phyloP scores from a whole-genome alignment of 2,888 invertebrate species.

The Hyppa rectilinea region DNA sequence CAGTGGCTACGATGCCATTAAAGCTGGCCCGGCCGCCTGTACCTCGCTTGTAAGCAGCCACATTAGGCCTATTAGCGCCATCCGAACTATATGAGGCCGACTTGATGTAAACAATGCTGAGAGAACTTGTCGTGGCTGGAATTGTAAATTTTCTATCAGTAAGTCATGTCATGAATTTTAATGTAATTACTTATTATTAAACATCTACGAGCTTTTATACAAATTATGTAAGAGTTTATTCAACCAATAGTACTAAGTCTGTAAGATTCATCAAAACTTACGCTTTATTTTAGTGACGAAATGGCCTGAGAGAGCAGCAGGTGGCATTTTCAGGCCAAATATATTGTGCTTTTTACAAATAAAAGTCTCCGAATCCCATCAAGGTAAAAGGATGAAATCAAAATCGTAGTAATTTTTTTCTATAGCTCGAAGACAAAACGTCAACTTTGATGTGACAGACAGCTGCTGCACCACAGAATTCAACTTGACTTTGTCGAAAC shows the following conservation, averaged over 20 bases:
- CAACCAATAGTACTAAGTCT: conserved; percentile 27
- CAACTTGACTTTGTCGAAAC: background rate
- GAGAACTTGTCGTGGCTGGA: conserved; percentile 83
- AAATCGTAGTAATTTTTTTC: conserved; percentile 8
- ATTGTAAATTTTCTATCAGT: conserved; percentile 42
- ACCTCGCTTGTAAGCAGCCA: conserved; percentile 94
- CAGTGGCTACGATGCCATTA: conserved; percentile 99
- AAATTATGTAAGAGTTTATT: conserved; percentile 83
- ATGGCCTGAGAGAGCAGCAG: conserved; percentile 82
- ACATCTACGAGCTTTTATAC: conserved; percentile 24
- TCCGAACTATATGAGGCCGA: conserved; percentile 90
- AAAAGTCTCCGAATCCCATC: conserved; percentile 53
- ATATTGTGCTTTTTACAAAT: conserved; percentile 46
- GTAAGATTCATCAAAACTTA: conserved; percentile 71
- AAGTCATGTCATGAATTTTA: conserved; percentile 33
- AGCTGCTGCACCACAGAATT: background rate
- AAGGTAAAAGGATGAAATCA: conserved; percentile 39
- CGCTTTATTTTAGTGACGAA: conserved; percentile 82
- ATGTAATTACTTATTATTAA: conserved; percentile 23
- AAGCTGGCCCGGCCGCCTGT: conserved; percentile 98
- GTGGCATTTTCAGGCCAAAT: conserved; percentile 84
- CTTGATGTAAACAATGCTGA: conserved; percentile 87
- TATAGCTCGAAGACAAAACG: conserved; percentile 17
- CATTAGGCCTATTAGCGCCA: conserved; percentile 87
- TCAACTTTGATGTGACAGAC: conserved; percentile 35